Percentiles rank a stretch among this genome's conserved stretches.
These are phyloP conservation scores for Drosophila meridiana DNA, from an alignment of 2,888 invertebrate species.

Conservation along the genomic window DNA sequence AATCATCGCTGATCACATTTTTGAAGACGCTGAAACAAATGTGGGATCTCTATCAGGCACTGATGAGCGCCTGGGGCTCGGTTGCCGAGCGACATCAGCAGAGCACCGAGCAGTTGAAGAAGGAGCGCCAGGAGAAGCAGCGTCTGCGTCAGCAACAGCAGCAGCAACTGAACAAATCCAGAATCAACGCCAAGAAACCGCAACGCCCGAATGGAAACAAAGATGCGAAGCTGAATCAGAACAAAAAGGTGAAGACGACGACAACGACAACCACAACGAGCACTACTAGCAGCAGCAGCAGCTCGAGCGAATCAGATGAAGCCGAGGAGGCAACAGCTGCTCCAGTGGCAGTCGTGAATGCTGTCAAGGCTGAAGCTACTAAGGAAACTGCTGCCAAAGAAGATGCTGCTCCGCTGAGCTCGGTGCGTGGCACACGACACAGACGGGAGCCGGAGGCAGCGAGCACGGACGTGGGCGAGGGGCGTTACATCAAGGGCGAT, in stretches of 20 bases:
- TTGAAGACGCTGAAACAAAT: conserved; percentile 77
- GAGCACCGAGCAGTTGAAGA: conserved; percentile 54
- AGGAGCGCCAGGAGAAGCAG: conserved; percentile 62
- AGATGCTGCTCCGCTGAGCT: conserved; percentile 22
- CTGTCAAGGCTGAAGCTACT: conserved; percentile 20
- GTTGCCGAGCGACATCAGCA: conserved; percentile 72
- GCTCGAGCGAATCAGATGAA: conserved; percentile 1
- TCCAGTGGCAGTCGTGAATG: conserved; percentile 35
- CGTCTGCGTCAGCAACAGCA: conserved; percentile 59
- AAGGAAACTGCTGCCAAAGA: conserved; percentile 46
- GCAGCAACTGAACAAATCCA: conserved; percentile 65
- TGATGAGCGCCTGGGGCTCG: conserved; percentile 79
- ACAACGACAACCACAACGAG: conserved; percentile 47
- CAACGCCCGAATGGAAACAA: conserved; percentile 61
- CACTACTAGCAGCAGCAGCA: conserved; percentile 29
- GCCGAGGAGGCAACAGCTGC: conserved; percentile 30
- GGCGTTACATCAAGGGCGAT: conserved; percentile 86
- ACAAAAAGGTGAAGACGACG: conserved; percentile 44
- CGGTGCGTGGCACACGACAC: conserved; percentile 53
- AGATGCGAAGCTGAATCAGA: conserved; percentile 35
- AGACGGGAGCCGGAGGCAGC: conserved; percentile 48
- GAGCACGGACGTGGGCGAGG: conserved; percentile 78
- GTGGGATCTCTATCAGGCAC: conserved; percentile 82
- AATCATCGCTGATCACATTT: conserved; percentile 67
- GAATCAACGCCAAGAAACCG: conserved; percentile 79